Evolutionary conservation across 1,140 invertebrate species (phyloP).

Genomic region (Harpegnathos saltator): DNA sequence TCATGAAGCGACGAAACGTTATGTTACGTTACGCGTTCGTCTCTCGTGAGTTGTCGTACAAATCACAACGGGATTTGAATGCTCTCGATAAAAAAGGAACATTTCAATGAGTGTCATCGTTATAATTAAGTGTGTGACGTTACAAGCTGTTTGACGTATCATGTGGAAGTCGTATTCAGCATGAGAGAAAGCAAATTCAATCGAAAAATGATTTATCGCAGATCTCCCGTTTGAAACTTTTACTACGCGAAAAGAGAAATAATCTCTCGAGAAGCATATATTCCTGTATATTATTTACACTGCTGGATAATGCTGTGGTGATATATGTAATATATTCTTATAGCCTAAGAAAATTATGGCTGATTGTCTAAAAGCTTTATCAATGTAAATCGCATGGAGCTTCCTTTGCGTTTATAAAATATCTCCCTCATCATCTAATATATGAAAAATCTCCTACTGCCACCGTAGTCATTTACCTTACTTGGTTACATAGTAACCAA

Average conservation of each 20-base stretch:
- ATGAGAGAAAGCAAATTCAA: not conserved
- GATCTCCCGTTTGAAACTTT: not conserved
- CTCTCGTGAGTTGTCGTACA: not conserved
- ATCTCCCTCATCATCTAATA: constrained; percentile 20
- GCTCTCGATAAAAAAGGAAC: not conserved
- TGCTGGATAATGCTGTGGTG: not conserved
- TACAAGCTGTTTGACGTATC: constrained; percentile 35
- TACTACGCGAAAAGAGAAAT: not conserved
- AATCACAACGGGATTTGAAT: not conserved
- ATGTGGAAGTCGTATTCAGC: constrained; percentile 11
- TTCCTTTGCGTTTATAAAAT: constrained; percentile 12
- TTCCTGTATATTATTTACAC: constrained; percentile 21
- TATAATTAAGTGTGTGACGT: constrained; percentile 29
- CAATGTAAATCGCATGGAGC: constrained; percentile 8
- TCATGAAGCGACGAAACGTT: constrained; percentile 13
- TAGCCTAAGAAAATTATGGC: constrained; percentile 21
- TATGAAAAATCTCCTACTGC: constrained; percentile 16
- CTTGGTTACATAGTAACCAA: not conserved
- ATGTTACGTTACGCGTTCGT: not conserved
- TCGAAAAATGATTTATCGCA: constrained; percentile 19
- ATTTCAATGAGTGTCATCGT: constrained; percentile 14
- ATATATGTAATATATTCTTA: constrained; percentile 31
- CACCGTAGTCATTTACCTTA: constrained; percentile 1
- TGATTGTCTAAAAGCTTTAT: constrained; percentile 8
- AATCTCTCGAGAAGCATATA: constrained; percentile 15